Evolutionary conservation across 2,113 vertebrate genomes (phyloP), one percentile per base, ranked within the genome.

Genomic region (Sylvilagus bachmani): DNA sequence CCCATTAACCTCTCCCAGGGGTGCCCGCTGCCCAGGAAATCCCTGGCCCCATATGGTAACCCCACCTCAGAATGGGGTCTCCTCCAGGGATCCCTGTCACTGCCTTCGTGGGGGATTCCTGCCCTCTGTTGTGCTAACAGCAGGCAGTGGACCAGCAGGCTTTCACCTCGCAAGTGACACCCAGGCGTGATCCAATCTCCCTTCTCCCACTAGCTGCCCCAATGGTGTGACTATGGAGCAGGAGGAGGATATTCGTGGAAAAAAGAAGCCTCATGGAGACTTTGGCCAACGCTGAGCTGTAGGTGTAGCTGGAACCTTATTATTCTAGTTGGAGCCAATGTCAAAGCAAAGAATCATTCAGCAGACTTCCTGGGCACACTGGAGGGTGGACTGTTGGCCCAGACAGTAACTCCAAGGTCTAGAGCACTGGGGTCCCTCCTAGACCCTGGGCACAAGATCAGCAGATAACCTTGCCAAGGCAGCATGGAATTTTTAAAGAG

Each of bases 141-240:
- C 4, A 24, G 64, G 51, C 36, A 24, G 5, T 51, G 44, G 25
- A 27, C 49, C 8, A 49, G 6, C 69, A 71, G 29, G 2, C 33
- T 8, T 71, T 24, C 36, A 44, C n/a, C n/a, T 38, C 61, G 22
- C 11, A 22, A 62, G n/a, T 6, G n/a, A 5, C 25, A 66, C 8
- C 36, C 92, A 33, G 88, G 58, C 19, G 12, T 49, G 51, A 38
- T 67, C n/a, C 19, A 49, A 33, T 27, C 38, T 38, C 49, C 55
- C 16, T 27, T 61, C 75, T 82, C 62, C 55, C 33, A 9, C 2
- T 14, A 49, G 61, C 14, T 5, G 51, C 67, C 83, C n/a, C 25
- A 25, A 61, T 1, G 22, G 58, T 0, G 0, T 29, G 22, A 44
- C 24, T 21, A 64, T 4, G 62, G 69, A 55, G 29, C 4, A 4